Evolutionary conservation across 1,140 invertebrate species (phyloP).

Genomic region (Cephus cinctus): DNA sequence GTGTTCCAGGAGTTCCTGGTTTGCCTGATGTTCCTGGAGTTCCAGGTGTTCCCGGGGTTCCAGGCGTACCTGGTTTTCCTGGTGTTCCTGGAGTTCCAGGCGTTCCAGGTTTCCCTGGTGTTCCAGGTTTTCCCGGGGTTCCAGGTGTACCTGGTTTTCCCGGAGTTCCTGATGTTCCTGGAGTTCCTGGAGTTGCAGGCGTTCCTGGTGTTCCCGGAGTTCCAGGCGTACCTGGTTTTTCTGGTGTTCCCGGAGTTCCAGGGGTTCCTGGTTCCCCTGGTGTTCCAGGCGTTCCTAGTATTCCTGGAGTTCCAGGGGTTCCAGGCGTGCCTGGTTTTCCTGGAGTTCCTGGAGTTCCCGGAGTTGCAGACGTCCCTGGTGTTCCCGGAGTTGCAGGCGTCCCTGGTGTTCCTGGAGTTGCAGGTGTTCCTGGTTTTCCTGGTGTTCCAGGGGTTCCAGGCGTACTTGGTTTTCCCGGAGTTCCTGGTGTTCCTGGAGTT

Average conservation of each 20-base stretch:
- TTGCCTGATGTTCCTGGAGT: slow-evolving; percentile 32
- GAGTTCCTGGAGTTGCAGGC: background rate
- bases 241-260: slow-evolving; percentile 13
- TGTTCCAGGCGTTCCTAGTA: slow-evolving; percentile 65
- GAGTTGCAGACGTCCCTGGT: slow-evolving; percentile 9
- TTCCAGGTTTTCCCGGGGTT: background rate
- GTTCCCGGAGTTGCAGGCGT: slow-evolving; percentile 11
- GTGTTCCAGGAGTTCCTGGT: slow-evolving; percentile 13
- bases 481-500: background rate
- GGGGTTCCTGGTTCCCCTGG: slow-evolving; percentile 64
- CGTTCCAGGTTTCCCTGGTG: slow-evolving; percentile 4
- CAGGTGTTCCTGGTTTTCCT: background rate
- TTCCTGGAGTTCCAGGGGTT: slow-evolving; percentile 62
- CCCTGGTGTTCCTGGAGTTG: background rate
- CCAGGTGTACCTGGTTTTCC: slow-evolving; percentile 9
- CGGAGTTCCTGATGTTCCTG: slow-evolving; percentile 7
- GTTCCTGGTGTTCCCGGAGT: slow-evolving; percentile 2
- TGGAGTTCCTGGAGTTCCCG: slow-evolving; percentile 11
- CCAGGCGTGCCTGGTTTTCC: slow-evolving; percentile 67
- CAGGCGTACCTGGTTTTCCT: background rate
- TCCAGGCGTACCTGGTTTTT: slow-evolving; percentile 5
- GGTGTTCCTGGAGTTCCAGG: slow-evolving; percentile 11
- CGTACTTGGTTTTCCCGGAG: background rate
- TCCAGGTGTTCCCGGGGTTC: slow-evolving; percentile 17
- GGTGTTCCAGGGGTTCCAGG: slow-evolving; percentile 6